These are phyloP conservation scores for Callocephalon fimbriatum DNA, from an alignment of 2,113 vertebrate species.

Conservation along the genomic window DNA sequence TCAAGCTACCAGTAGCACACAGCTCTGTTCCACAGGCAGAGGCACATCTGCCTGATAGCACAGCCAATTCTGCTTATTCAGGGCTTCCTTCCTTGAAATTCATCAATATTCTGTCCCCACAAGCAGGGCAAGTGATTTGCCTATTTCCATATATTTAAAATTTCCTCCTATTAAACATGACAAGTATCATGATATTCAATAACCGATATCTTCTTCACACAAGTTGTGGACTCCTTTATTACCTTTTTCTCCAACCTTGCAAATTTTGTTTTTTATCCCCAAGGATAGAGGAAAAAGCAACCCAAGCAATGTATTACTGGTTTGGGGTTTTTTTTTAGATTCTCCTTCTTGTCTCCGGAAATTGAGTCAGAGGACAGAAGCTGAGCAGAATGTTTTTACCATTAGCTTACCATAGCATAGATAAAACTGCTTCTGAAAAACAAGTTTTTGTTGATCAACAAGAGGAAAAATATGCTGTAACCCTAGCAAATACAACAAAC, in stretches of 20 bases:
- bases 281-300: background rate
- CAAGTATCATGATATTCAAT: background rate
- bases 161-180: background rate
- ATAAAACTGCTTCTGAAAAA: background rate
- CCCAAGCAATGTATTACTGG: background rate
- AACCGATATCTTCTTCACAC: background rate
- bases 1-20: background rate
- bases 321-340: background rate
- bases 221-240: background rate
- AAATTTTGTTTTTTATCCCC: background rate
- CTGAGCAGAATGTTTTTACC: background rate
- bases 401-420: background rate
- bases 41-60: rapidly evolving
- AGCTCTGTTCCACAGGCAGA: background rate
- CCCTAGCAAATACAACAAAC: background rate
- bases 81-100: background rate
- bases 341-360: background rate
- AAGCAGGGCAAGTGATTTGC: background rate
- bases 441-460: background rate
- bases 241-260: background rate
- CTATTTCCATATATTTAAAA: background rate
- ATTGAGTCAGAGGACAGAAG: background rate
- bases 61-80: background rate
- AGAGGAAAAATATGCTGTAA: background rate
- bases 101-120: background rate